Base-by-base conservation (phyloP, 2,113 vertebrate species). In the Herpailurus yagouaroundi region DNA sequence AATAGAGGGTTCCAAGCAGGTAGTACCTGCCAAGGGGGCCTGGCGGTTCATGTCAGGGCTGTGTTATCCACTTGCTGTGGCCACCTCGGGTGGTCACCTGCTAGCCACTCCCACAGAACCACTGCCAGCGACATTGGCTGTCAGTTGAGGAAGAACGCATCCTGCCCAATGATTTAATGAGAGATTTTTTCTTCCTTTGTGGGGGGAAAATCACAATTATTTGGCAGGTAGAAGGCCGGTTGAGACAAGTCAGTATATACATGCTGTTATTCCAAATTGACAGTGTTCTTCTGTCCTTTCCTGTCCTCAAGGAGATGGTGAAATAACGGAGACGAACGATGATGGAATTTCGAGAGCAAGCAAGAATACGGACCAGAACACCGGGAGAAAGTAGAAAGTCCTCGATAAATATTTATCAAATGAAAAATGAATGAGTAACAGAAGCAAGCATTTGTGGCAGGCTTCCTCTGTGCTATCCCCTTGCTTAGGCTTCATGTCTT, bases 121-220 rank as follows among this genome's bases (percentile, higher is more conserved):
- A 6, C 31, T 36, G n/a, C 79, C 48, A 76, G 87, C 13, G 45
- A 18, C 11, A 15, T 88, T 64, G 31, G 80, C 50, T 60, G 36
- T 69, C 1, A 0, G 55, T 14, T 25, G 68, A 81, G 55, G 69
- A 74, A 90, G 90, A 97, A 90, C 79, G 73, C 92, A 63, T 29
- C 31, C 48, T 96, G 91, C 48, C 91, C 80, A 52, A 38, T 90
- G 96, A 93, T 80, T 90, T 87, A 93, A 80, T 21, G 69, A 97
- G 63, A 96, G 18, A 76, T 83, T 98, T 86, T 83, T 45, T 98
- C 83, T 87, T 45, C 86, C 45, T n/a, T 79, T 82, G 77, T 7
- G 11, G 64, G 45, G 31, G 27, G 16, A 38, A 31, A 60, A 81
- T 57, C 77, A 94, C 45, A 95, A 94, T n/a, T 71, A 64, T 79